Base-by-base conservation (phyloP, 1,140 invertebrate species). In the Ceratina japonica region DNA sequence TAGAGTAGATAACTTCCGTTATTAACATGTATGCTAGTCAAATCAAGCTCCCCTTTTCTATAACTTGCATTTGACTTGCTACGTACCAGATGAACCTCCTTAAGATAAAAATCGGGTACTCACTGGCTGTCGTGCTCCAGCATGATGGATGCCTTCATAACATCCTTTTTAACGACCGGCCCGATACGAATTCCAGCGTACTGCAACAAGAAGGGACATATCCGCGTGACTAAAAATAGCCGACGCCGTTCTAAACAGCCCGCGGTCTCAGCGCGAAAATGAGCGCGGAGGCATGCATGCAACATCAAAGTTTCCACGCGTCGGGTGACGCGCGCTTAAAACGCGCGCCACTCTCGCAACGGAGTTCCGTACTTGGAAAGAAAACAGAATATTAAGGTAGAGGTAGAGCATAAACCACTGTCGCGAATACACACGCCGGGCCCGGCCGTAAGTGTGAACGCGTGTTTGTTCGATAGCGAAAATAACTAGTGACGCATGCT, bases 61-160 rank as follows among this genome's bases (percentile, higher is more conserved):
- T n/a, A n/a, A n/a, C n/a, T n/a, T n/a, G n/a, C n/a, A n/a, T n/a
- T n/a, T n/a, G n/a, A n/a, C n/a, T n/a, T n/a, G n/a, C n/a, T n/a
- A n/a, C n/a, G n/a, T n/a, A n/a, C n/a, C n/a, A n/a, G n/a, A n/a
- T n/a, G n/a, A n/a, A n/a, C n/a, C n/a, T n/a, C n/a, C n/a, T n/a
- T n/a, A n/a, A 66, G 15, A 18, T 20, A 18, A 3, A 24, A 51
- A 51, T 31, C 7, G 12, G 56, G 2, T 71, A 97, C 96, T 96
- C 93, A 98, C 96, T 99, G 98, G 64, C 96, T 95, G 89, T 99
- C 98, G 92, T 99, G 98, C 92, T 99, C 98, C 93, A 99, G 91
- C 99, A 99, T 99, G 72, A 97, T 97, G 8, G 98, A 99, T 1
- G 98, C 98, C 92, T 98, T 99, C 97, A 99, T 99, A 1, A 99